Evolutionary conservation across 1,140 invertebrate genomes (phyloP).

Genomic region (Ladona fulva): DNA sequence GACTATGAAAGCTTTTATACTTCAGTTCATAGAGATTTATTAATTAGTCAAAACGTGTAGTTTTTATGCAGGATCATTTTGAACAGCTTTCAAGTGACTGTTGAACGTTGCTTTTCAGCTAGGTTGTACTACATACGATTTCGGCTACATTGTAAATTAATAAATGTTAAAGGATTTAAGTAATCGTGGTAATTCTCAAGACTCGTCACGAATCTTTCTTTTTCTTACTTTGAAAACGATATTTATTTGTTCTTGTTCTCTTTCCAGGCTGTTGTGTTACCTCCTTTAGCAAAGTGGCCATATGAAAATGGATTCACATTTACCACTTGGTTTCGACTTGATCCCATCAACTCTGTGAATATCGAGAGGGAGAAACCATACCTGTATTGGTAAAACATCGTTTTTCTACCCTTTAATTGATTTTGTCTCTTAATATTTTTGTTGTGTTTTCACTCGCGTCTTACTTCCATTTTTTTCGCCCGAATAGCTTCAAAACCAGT

Average conservation of each 20-base stretch:
- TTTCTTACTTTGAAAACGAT: too few relatives aligned
- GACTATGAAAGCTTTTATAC: too few relatives aligned
- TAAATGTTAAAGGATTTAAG: too few relatives aligned
- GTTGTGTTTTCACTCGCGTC: not conserved
- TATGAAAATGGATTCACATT: slow-evolving; percentile 99
- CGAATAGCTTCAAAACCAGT: slow-evolving; percentile 90
- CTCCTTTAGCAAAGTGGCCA: slow-evolving; percentile 94
- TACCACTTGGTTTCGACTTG: slow-evolving; percentile 96
- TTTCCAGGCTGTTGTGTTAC: slow-evolving; percentile 83
- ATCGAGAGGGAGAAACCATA: slow-evolving; percentile 98
- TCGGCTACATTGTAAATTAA: too few relatives aligned
- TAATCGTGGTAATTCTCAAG: too few relatives aligned
- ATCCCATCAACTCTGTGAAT: slow-evolving; percentile 97
- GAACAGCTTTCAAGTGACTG: too few relatives aligned
- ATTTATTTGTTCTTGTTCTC: slow-evolving; percentile 6
- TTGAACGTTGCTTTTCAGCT: too few relatives aligned
- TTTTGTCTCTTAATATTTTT: slow-evolving; percentile 1
- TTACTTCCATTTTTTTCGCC: slow-evolving; percentile 18
- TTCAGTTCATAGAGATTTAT: too few relatives aligned
- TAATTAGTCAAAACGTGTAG: too few relatives aligned
- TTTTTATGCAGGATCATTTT: too few relatives aligned
- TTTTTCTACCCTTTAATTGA: not conserved
- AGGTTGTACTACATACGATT: too few relatives aligned
- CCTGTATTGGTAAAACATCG: slow-evolving; percentile 74
- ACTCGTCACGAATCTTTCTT: too few relatives aligned